Evolutionary conservation across 2,113 vertebrate genomes (phyloP).

Genomic region (Ctenodactylus gundi): DNA sequence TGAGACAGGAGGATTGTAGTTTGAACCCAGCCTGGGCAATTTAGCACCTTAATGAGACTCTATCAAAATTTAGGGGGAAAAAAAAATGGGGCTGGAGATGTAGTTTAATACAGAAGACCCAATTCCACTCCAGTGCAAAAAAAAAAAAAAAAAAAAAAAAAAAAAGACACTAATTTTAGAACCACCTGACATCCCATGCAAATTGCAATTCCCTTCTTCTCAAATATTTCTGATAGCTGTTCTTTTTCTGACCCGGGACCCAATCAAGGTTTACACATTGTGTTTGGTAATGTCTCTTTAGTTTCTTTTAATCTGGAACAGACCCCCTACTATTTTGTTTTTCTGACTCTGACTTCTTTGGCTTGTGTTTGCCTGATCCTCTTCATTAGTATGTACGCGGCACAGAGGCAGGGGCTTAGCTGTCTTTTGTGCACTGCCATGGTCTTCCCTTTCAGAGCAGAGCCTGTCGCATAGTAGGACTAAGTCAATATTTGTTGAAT

Average conservation of each 20-base stretch:
- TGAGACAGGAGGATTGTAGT: too few relatives aligned
- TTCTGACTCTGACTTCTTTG: background rate
- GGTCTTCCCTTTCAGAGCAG: background rate
- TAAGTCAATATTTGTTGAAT: conserved; percentile 47
- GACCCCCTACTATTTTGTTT: background rate
- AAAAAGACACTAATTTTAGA: background rate
- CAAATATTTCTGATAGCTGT: background rate
- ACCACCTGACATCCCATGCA: background rate
- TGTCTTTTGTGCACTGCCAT: background rate
- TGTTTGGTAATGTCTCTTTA: background rate
- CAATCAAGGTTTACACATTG: background rate
- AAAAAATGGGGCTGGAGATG: too few relatives aligned
- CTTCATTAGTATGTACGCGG: background rate
- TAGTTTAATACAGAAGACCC: too few relatives aligned
- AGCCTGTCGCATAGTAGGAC: background rate
- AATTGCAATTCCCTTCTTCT: background rate
- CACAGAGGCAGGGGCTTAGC: background rate
- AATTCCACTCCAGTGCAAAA: too few relatives aligned
- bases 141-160: too few relatives aligned
- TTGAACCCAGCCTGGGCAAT: too few relatives aligned
- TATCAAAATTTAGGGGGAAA: too few relatives aligned
- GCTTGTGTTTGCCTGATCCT: background rate
- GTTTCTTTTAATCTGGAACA: background rate
- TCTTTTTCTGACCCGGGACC: background rate
- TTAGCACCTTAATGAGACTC: too few relatives aligned